Base-by-base conservation (phyloP, 2,113 vertebrate species). In the Prinia subflava region DNA sequence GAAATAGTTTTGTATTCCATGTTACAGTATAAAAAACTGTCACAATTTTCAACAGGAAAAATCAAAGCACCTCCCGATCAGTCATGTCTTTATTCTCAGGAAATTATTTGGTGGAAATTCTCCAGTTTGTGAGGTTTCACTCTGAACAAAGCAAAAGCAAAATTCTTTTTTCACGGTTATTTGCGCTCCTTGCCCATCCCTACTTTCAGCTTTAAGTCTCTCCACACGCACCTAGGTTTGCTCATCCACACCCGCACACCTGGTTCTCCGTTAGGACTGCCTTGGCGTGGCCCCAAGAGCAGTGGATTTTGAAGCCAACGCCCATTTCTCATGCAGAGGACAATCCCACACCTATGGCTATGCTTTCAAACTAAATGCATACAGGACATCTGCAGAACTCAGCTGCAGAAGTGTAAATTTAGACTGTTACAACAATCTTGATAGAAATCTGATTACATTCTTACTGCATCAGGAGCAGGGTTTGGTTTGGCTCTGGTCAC, bases 271-370 rank as follows among this genome's bases (percentile, higher is more conserved):
- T 47, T 44, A 70, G 91, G 79, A 87, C 20, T 83, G 86, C 59
- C 68, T 52, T 96, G 95, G 96, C 96, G 41, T 0, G 0, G 69
- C 73, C 83, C 69, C 94, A 97, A 13, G 64, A 95, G 94, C 83
- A 64, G 35, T 55, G 68, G 42, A 82, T 92, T 81, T 67, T 47
- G 65, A 74, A 95, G 91, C 89, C 92, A 96, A 97, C 94, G 71
- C 94, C 92, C 83, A 94, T 71, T 78, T 75, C 80, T 92, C 86
- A 90, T 71, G 86, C 69, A 78, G 47, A 91, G 83, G 89, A 81
- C 91, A 93, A 95, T 92, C 95, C 86, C 96, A 96, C 91, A 96
- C 91, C 94, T 71, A 94, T 94, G 91, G 96, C 92, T 96, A 95
- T 64, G 69, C 44, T 94, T 97, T 94, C 89, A 92, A 93, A 71